Evolutionary conservation across 2,113 vertebrate genomes (phyloP), one percentile per base, ranked within the genome.

Genomic region (Gorsachius goisagi): DNA sequence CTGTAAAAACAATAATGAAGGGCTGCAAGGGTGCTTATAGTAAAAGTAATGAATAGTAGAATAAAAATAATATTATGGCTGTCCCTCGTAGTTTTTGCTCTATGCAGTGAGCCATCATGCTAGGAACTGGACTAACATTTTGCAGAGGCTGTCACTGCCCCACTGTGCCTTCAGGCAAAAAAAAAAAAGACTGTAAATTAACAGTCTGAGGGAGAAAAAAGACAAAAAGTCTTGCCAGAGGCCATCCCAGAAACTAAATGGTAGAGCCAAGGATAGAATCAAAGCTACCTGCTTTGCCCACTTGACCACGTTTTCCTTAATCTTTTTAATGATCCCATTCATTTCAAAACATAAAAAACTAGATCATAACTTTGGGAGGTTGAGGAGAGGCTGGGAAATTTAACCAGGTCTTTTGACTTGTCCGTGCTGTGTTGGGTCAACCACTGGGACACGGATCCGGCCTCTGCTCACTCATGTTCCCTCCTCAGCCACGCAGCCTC

Each of bases 221-320:
- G 92, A 93, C 85, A 74, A 90, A 96, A 94, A 90, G 90, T 0
- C 21, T 96, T 96, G 95, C 95, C 91, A 96, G 96, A 95, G 93
- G 95, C 95, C 91, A 93, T 96, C 89, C 96, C 79, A 95, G 93
- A 89, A 96, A 95, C 75, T 88, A 81, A 91, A 63, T 93, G 71
- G 78, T 93, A 84, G 50, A 88, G 56, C 79, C 88, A 93, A 93
- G 55, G 59, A 52, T 28, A 67, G 63, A 95, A 96, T 95, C 95
- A 94, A 95, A 95, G 90, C n/a, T 85, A 88, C 79, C 85, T 77
- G 26, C 55, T 93, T 90, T 77, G 63, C 22, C 85, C 75, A 77
- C 88, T 91, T 88, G 58, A 79, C 94, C 96, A 88, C 28, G 64
- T 69, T 85, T 95, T 80, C 28, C 68, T 77, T 85, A 77, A 93